Conservation (phyloP, 2,888 invertebrate genomes). For the Neoascia interrupta region DNA sequence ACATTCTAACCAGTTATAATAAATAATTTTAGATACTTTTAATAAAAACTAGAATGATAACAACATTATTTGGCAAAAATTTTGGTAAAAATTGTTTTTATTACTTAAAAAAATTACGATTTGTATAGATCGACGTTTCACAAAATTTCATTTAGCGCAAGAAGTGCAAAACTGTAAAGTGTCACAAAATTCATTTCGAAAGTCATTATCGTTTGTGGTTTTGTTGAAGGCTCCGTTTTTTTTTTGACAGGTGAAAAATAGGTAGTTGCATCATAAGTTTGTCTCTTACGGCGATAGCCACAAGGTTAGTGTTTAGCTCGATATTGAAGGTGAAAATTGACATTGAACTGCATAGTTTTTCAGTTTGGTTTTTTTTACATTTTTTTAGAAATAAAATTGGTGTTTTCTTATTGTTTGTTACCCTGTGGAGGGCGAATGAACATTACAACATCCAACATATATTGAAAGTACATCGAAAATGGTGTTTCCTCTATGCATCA, state of each 20-base stretch:
- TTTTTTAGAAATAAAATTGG: conserved; percentile 24
- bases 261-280: conserved; percentile 32
- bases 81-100: conserved; percentile 22
- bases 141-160: conserved; percentile 36
- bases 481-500: too few relatives aligned
- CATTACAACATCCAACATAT: too few relatives aligned
- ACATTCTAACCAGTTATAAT: conserved; percentile 52
- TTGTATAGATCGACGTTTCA: conserved; percentile 28
- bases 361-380: too few relatives aligned
- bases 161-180: conserved; percentile 51
- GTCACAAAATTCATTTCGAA: conserved; percentile 23
- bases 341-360: too few relatives aligned
- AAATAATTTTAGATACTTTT: conserved; percentile 36
- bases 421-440: too few relatives aligned
- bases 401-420: conserved; percentile 31
- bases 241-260: conserved; percentile 44
- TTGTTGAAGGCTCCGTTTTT: conserved; percentile 11
- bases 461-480: too few relatives aligned
- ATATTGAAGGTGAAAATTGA: background rate
- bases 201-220: conserved; percentile 3
- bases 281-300: conserved; percentile 1
- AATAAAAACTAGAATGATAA: conserved; percentile 50
- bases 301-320: background rate
- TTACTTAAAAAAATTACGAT: conserved; percentile 10
- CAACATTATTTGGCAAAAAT: conserved; percentile 59